These are phyloP conservation scores for Cichladusa arquata DNA, from an alignment of 2,113 vertebrate species.

Conservation along the genomic window DNA sequence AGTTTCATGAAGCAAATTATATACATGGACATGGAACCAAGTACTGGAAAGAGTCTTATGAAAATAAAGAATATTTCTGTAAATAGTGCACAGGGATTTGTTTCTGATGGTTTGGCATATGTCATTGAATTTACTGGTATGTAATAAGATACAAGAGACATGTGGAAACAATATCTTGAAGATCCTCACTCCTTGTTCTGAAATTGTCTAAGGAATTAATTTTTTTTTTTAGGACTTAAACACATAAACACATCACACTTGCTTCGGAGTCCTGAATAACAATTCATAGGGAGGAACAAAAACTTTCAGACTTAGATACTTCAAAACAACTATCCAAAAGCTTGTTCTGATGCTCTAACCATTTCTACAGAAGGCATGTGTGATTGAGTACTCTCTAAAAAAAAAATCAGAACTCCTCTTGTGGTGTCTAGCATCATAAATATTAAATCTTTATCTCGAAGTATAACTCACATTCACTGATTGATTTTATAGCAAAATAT, in stretches of 20 bases:
- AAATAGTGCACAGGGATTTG: not conserved
- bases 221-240: not conserved
- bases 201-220: not conserved
- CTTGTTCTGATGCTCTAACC: not conserved
- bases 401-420: not conserved
- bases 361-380: not conserved
- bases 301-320: not conserved
- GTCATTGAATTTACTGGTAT: not conserved
- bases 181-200: not conserved
- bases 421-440: not conserved
- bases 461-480: not conserved
- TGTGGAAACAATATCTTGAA: not conserved
- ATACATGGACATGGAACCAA: not conserved
- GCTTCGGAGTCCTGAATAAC: not conserved
- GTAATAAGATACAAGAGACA: not conserved
- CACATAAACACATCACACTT: not conserved
- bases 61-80: not conserved
- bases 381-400: not conserved
- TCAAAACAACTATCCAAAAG: not conserved
- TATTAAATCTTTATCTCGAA: not conserved
- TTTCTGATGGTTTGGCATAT: not conserved
- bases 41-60: not conserved
- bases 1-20: not conserved
- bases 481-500: not conserved
- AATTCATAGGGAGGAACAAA: not conserved